phyloP scores from a whole-genome alignment of 2,113 vertebrate genomes.

The Tychaedon coryphoeus region DNA sequence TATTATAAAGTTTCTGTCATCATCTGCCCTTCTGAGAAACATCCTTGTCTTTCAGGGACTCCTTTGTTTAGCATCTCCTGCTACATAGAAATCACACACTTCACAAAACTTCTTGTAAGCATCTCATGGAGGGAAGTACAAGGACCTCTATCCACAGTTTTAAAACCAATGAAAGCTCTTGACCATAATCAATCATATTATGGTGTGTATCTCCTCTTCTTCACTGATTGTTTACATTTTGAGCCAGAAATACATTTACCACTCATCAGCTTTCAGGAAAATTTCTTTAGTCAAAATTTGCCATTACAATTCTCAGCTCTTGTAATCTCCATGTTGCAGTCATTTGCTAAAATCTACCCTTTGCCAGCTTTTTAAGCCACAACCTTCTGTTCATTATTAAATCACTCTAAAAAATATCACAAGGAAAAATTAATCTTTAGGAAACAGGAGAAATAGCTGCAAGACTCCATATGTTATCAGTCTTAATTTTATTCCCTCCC shows the following conservation, averaged over 20 bases:
- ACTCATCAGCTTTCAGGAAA: not conserved
- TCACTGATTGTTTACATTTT: not conserved
- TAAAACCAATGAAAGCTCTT: not conserved
- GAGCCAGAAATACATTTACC: not conserved
- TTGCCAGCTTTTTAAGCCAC: constrained; percentile 1
- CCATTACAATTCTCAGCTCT: not conserved
- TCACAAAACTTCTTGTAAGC: not conserved
- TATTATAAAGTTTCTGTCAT: not conserved
- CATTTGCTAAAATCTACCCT: not conserved
- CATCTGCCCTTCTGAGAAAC: not conserved
- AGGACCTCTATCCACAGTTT: not conserved
- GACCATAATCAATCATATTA: not conserved
- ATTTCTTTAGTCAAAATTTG: not conserved
- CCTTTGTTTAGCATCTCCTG: not conserved
- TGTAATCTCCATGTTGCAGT: not conserved
- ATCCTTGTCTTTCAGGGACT: not conserved
- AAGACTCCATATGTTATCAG: not conserved
- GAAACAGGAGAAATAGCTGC: not conserved
- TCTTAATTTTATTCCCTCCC: not conserved
- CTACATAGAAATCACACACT: not conserved
- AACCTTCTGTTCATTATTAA: constrained; percentile 2
- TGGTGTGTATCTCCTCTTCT: not conserved
- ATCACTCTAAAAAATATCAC: not conserved
- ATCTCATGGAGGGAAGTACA: not conserved
- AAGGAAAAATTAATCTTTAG: not conserved